These are phyloP conservation scores for Andrena camellia DNA, from an alignment of 2,888 invertebrate genomes.

Conservation along the genomic window DNA sequence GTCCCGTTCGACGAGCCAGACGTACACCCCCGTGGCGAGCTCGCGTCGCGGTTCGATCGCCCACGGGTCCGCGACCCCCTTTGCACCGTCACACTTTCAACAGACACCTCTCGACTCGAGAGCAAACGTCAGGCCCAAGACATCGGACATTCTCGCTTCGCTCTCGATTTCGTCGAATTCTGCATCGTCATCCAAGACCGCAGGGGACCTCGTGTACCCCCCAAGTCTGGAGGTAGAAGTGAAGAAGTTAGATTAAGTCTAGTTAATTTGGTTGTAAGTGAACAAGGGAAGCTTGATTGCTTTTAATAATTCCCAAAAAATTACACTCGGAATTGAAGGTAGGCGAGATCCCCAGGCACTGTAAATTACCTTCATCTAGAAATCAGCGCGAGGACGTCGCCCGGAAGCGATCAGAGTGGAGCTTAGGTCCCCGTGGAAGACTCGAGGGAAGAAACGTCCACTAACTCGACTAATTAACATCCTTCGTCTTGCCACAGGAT, in stretches of 20 bases:
- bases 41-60: conserved; percentile 6
- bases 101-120: too few species aligned
- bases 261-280: too few species aligned
- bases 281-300: too few species aligned
- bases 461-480: conserved; percentile 40
- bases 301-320: too few species aligned
- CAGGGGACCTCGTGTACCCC: too few species aligned
- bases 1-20: conserved; percentile 48
- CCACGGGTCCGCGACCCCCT: too few species aligned
- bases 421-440: neutral
- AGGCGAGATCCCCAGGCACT: neutral
- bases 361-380: neutral
- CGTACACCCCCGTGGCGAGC: conserved; percentile 3
- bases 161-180: too few species aligned
- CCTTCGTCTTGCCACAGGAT: conserved; percentile 6
- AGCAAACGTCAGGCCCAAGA: too few species aligned
- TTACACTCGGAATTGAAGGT: neutral
- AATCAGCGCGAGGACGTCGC: conserved; percentile 8
- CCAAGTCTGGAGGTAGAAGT: too few species aligned
- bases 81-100: neutral
- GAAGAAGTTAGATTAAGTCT: too few species aligned
- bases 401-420: neutral
- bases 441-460: conserved; percentile 9
- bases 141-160: too few species aligned
- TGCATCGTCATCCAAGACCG: too few species aligned